These are phyloP conservation scores for Idaea biselata DNA, from an alignment of 2,888 invertebrate species.

Conservation along the genomic window DNA sequence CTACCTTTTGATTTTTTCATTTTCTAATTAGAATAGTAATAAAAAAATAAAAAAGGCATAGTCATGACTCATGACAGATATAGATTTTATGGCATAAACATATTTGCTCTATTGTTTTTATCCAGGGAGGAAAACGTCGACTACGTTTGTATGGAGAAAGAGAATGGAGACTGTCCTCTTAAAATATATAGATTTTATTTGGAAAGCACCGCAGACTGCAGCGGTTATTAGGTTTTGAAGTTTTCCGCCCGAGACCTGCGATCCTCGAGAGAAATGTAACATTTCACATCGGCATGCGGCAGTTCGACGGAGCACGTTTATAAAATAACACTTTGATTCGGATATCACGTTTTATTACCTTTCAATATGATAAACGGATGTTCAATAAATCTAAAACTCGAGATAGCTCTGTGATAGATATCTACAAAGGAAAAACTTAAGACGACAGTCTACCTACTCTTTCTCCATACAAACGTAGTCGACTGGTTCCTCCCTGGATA, in stretches of 20 bases:
- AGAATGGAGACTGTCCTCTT: no score
- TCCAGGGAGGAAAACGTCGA: no score
- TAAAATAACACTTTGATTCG: not conserved
- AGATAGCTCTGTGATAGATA: not conserved
- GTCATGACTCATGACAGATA: no score
- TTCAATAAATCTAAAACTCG: not conserved
- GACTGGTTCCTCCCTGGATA: no score
- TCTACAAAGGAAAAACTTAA: not conserved
- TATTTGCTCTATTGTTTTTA: no score
- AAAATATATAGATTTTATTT: not conserved
- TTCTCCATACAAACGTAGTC: no score
- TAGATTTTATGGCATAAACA: no score
- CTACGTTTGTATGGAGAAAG: no score
- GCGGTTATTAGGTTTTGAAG: not conserved
- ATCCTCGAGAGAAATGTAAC: not conserved
- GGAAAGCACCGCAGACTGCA: not conserved
- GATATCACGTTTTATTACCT: not conserved
- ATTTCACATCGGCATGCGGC: not conserved
- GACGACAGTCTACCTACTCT: no score
- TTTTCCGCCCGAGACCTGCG: not conserved
- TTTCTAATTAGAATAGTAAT: no score
- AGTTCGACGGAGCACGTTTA: not conserved
- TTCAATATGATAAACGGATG: not conserved
- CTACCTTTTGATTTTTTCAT: no score
- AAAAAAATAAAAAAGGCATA: no score